These are phyloP conservation scores for Lagodon rhomboides DNA, from an alignment of 2,797 vertebrate species.

Conservation along the genomic window DNA sequence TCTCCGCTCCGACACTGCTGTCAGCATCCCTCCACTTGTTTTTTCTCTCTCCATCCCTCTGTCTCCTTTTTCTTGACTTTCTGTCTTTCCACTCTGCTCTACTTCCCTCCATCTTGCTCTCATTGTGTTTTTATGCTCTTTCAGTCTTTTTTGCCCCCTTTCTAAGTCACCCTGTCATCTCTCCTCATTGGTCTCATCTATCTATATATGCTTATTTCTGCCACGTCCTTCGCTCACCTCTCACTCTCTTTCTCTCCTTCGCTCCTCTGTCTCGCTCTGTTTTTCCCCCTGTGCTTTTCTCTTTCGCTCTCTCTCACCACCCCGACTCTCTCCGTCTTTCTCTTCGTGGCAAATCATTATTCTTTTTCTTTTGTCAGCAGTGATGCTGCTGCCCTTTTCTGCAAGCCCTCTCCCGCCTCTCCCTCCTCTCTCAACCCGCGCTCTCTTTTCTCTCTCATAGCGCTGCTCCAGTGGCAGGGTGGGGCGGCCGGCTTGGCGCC, in stretches of 20 bases:
- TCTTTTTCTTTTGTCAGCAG: conserved; percentile 78
- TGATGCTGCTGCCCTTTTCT: conserved; percentile 74
- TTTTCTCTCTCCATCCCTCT: not conserved
- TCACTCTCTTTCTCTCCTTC: conserved; percentile 48
- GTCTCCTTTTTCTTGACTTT: conserved; percentile 61
- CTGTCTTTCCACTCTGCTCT: conserved; percentile 50
- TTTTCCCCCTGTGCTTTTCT: conserved; percentile 48
- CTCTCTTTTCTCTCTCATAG: conserved; percentile 61
- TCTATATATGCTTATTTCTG: conserved; percentile 78
- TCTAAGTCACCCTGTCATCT: conserved; percentile 80
- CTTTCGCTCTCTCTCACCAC: not conserved
- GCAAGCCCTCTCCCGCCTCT: conserved; percentile 33
- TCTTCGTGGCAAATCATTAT: conserved; percentile 72
- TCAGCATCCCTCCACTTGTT: conserved; percentile 16
- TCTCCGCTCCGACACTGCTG: conserved; percentile 12
- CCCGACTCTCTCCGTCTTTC: conserved; percentile 54
- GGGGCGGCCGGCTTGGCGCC: conserved; percentile 72
- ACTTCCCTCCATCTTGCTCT: conserved; percentile 57
- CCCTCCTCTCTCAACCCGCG: conserved; percentile 2
- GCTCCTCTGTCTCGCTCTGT: conserved; percentile 42
- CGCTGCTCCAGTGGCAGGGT: conserved; percentile 68
- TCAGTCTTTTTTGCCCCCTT: conserved; percentile 43
- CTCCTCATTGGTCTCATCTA: conserved; percentile 72
- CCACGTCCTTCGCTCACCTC: conserved; percentile 72
- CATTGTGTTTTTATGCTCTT: conserved; percentile 51